Base-by-base conservation (phyloP, 2,797 vertebrate species). In the Acanthornis magna region DNA sequence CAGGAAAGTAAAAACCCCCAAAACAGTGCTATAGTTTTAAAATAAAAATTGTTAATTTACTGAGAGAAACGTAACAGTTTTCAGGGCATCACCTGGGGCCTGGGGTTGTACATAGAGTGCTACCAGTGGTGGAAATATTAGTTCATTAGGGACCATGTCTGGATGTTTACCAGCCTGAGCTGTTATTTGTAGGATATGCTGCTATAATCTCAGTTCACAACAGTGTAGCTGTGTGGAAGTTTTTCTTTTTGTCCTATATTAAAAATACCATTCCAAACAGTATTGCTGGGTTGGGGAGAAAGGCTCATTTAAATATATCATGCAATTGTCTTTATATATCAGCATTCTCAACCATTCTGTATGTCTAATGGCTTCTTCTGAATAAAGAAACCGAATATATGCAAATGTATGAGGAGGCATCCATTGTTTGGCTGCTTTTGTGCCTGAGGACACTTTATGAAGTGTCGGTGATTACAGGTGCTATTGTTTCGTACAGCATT, bases 401-500 rank as follows among this genome's bases (percentile, higher is more conserved):
- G 96, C 80, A 97, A 92, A 96, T 94, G 2, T 93, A 93, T 79
- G 48, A 75, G 58, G 36, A 71, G 30, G 36, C 70, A 73, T 55
- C 77, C 53, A 60, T 86, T 84, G 65, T 94, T 94, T 36, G 4
- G 26, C 58, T 71, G 67, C 62, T 89, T 93, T 90, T 85, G 42
- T 90, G 70, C 86, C 75, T 89, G 79, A 91, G 81, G 72, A 87
- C 88, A 84, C 62, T 91, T 72, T 71, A 43, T 91, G 76, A 91
- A 89, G 70, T 62, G 86, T 89, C 26, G 0, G 9, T 94, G 90
- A 94, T 93, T 92, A 95, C 57, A 96, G 88, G 91, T 95, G 72
- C 93, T 94, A 97, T 96, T 93, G 77, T 89, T 93, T 90, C 48
- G 0, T 91, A n/a, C 60, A 75, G 93, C 79, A 85, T 96, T 96